Evolutionary conservation across 2,113 vertebrate species (phyloP), one percentile per base, ranked within the genome.

Genomic region (Erythrocebus patas): DNA sequence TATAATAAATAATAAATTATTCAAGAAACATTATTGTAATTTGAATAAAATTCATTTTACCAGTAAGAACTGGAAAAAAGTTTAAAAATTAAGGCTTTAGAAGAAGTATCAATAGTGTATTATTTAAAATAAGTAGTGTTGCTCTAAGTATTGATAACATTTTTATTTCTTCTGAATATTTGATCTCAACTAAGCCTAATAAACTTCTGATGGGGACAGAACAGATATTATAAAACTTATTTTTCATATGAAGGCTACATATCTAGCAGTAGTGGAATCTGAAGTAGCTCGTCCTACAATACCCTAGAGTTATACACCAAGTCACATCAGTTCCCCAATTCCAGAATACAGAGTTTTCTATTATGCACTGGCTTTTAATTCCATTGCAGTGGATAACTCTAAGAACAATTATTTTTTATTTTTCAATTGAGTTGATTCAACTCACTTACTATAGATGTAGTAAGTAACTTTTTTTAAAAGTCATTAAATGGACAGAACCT

Each of bases 81-180:
- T 78, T 70, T 75, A 59, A 92, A 66, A 82, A 80, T 25, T 50
- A 82, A 66, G 40, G 8, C 23, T 84, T 92, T 87, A n/a, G 3
- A 48, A 50, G 48, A 83, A 91, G 48, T 87, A 75, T 23, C 79
- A 68, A 93, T 16, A 84, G 22, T 61, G 4, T 40, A 61, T 38
- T 91, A 83, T 68, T 88, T 68, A 64, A 79, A 59, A 91, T 16
- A 81, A 18, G 27, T 25, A 84, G 27, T 57, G 80, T 48, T 83
- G 61, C 35, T 93, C 25, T 85, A 83, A 86, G 43, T 45, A 90
- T 81, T 73, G 9, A 68, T 45, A 89, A 43, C 3, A 66, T 13
- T 61, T 97, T 89, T 50, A 78, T 72, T 93, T 95, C 20, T 50
- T 92, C n/a, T 92, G 27, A 66, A 79, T 35, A 43, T 6, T 85